These are phyloP conservation scores for Lasiommata megera DNA, from an alignment of 2,888 invertebrate genomes.

Conservation along the genomic window DNA sequence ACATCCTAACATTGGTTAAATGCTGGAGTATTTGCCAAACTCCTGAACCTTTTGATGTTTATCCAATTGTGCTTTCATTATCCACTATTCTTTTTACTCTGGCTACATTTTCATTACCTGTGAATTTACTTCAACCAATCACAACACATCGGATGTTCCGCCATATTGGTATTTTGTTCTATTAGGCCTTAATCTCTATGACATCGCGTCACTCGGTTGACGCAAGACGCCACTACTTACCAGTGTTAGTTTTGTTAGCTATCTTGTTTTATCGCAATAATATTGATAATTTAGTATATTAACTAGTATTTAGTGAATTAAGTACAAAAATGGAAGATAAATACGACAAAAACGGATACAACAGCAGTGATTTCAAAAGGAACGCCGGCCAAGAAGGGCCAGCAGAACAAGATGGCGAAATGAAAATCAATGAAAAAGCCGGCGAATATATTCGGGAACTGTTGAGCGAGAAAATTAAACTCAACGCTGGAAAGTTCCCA, in stretches of 20 bases:
- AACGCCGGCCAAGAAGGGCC: slow-evolving; percentile 54
- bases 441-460: slow-evolving; percentile 89
- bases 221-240: background rate
- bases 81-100: background rate
- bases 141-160: background rate
- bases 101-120: background rate
- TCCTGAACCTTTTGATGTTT: too few species aligned
- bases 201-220: slow-evolving; percentile 1
- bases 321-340: slow-evolving; percentile 55
- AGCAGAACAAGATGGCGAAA: slow-evolving; percentile 76
- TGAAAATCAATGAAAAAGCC: slow-evolving; percentile 85
- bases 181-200: background rate
- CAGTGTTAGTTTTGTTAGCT: background rate
- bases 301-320: background rate
- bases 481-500: slow-evolving; percentile 85
- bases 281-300: background rate
- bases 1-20: too few species aligned
- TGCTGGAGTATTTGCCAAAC: too few species aligned
- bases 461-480: slow-evolving; percentile 85
- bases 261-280: background rate
- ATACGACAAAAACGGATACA: slow-evolving; percentile 72
- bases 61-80: too few species aligned
- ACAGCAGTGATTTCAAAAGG: slow-evolving; percentile 73
- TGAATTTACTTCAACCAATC: too few species aligned
- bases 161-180: background rate